Conservation (phyloP, 35 echinoderm and acorn worm species). For the Ophioderma brevispina region DNA sequence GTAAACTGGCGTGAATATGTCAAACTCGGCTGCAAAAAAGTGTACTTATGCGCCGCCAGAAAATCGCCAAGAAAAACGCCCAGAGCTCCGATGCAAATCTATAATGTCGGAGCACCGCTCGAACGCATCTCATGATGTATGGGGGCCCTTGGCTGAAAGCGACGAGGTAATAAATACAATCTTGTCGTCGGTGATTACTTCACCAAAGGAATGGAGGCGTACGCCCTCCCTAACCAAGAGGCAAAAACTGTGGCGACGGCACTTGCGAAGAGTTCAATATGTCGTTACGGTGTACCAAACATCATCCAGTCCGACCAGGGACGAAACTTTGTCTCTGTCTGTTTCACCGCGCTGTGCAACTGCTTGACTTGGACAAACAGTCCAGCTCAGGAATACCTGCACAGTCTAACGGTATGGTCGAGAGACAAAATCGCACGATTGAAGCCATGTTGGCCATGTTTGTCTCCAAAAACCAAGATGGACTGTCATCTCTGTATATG, state of each 20-base stretch:
- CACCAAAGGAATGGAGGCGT: slow-evolving; percentile 40
- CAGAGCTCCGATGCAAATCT: slow-evolving; percentile 10
- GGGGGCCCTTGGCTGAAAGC: slow-evolving; percentile 8
- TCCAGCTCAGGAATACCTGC: slow-evolving; percentile 44
- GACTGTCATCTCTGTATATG: slow-evolving; percentile 26
- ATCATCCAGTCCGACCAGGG: slow-evolving; percentile 54
- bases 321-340: slow-evolving; percentile 40
- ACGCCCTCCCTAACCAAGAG: slow-evolving; percentile 29
- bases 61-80: slow-evolving; percentile 30
- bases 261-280: slow-evolving; percentile 29
- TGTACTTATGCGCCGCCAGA: background rate
- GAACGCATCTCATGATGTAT: slow-evolving; percentile 26
- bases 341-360: slow-evolving; percentile 38
- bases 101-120: slow-evolving; percentile 19
- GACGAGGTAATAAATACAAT: slow-evolving; percentile 36
- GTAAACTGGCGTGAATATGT: background rate
- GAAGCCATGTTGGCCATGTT: slow-evolving; percentile 31
- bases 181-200: slow-evolving; percentile 37
- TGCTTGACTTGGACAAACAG: slow-evolving; percentile 54
- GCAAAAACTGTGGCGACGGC: slow-evolving; percentile 45
- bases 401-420: slow-evolving; percentile 63
- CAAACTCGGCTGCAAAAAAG: background rate
- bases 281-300: slow-evolving; percentile 26
- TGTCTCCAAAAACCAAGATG: slow-evolving; percentile 31
- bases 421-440: slow-evolving; percentile 43